Conservation (phyloP, 2,888 invertebrate species). For the Lithosia quadra region DNA sequence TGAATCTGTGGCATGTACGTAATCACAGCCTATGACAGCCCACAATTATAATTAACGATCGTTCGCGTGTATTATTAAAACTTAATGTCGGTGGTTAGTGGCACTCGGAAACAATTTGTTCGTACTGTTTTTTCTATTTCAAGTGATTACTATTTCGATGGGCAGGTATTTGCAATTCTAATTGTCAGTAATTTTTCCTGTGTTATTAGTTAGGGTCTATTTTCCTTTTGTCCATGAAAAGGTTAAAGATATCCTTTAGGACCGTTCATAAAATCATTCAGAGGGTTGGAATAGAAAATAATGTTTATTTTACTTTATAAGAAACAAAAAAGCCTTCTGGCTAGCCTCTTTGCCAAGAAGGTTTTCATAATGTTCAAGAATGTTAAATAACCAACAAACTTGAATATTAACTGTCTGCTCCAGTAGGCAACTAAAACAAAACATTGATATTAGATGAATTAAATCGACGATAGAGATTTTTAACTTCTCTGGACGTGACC, state of each 20-base stretch:
- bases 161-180: neutral
- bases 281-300: neutral
- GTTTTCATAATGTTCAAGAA: no score
- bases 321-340: neutral
- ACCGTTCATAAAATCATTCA: conserved; percentile 1
- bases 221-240: neutral
- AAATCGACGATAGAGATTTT: neutral
- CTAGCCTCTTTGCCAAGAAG: neutral
- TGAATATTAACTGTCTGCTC: no score
- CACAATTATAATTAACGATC: conserved; percentile 10
- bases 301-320: neutral
- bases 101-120: conserved; percentile 12
- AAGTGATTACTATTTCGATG: neutral
- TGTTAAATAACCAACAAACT: no score
- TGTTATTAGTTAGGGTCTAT: neutral
- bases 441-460: no score
- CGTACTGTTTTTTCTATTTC: conserved; percentile 6
- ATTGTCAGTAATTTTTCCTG: neutral
- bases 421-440: no score
- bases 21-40: neutral
- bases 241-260: neutral
- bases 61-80: neutral
- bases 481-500: neutral
- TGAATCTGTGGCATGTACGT: neutral
- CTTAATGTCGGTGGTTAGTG: conserved; percentile 8